A percentile compares a stretch with the other conserved stretches of the same genome.
Conservation (phyloP, 2,113 vertebrate species). For the Ceuthmochares aereus region DNA sequence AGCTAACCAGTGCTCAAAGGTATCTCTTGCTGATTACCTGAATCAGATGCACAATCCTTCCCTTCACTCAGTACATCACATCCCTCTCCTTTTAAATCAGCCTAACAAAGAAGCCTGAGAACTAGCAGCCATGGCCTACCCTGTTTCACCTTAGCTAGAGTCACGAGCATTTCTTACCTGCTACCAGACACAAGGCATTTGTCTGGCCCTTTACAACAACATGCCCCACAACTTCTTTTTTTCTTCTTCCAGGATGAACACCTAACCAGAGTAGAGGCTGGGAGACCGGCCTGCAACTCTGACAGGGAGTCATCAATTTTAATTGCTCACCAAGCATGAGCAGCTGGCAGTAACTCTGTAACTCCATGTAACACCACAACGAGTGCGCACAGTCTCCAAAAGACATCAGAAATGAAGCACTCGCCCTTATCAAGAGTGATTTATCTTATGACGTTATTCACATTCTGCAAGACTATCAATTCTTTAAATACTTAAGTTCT, state of each 20-base stretch:
- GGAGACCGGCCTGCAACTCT: neutral
- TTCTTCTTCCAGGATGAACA: neutral
- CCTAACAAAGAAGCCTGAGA: neutral
- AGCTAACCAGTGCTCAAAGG: neutral
- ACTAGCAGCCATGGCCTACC: neutral
- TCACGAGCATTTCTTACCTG: neutral
- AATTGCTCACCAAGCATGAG: neutral
- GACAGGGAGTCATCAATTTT: fast-evolving
- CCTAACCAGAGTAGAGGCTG: neutral
- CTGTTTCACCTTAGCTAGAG: neutral
- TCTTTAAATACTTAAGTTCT: neutral
- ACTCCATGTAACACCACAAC: neutral
- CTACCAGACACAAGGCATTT: fast-evolving
- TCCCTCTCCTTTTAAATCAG: neutral
- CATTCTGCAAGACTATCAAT: neutral
- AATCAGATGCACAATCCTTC: neutral
- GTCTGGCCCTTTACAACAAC: neutral
- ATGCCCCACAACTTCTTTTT: neutral
- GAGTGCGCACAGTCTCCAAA: neutral
- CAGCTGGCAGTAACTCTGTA: neutral
- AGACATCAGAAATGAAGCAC: neutral
- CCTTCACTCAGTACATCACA: neutral
- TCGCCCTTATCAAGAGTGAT: neutral
- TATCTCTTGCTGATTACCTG: neutral
- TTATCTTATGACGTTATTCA: neutral